Conservation (phyloP, 2,888 invertebrate species). For the Marasmarcha lunaedactyla region DNA sequence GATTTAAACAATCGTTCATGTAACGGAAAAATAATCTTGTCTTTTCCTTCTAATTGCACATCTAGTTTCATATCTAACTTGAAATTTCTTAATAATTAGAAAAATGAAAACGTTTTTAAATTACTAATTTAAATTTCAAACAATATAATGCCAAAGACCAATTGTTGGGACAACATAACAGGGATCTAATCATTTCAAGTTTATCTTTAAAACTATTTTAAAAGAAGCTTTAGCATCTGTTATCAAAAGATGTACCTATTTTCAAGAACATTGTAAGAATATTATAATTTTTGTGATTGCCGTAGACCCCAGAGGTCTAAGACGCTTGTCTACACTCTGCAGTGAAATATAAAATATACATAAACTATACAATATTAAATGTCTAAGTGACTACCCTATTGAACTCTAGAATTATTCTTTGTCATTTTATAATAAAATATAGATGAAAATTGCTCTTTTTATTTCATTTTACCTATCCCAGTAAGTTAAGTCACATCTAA, state of each 20-base stretch:
- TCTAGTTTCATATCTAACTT: constrained; percentile 23
- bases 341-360: constrained; percentile 44
- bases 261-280: constrained; percentile 38
- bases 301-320: constrained; percentile 22
- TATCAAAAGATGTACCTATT: constrained; percentile 37
- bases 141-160: constrained; percentile 61
- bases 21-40: constrained; percentile 32
- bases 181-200: constrained; percentile 58
- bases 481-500: too few species aligned
- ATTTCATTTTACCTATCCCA: constrained; percentile 20
- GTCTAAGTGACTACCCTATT: constrained; percentile 66
- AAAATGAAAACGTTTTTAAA: constrained; percentile 11
- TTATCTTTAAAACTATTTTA: constrained; percentile 22
- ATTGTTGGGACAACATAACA: constrained; percentile 59
- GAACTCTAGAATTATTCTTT: constrained; percentile 79
- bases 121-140: constrained; percentile 39
- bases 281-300: constrained; percentile 37
- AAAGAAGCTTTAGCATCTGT: constrained; percentile 43
- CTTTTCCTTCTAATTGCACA: constrained; percentile 29
- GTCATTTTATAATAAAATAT: constrained; percentile 79
- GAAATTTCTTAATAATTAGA: not conserved
- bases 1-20: constrained; percentile 50
- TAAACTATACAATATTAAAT: constrained; percentile 47
- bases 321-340: constrained; percentile 32
- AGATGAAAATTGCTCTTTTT: constrained; percentile 49